These are phyloP conservation scores for Peromyscus attwateri DNA, from an alignment of 2,797 vertebrate genomes.

Conservation along the genomic window DNA sequence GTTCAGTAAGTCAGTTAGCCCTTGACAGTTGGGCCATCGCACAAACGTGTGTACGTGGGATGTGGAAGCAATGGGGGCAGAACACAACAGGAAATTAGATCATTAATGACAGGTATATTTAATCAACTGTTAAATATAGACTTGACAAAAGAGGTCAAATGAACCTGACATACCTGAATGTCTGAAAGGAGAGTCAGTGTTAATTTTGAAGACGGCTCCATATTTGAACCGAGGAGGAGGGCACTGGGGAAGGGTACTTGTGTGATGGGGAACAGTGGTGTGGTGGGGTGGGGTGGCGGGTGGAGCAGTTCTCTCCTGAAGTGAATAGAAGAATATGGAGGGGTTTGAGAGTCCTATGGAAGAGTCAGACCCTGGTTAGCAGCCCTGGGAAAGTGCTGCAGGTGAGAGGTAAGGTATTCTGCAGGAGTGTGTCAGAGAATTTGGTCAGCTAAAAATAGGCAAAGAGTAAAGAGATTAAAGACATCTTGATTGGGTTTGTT, in stretches of 20 bases:
- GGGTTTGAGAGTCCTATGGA: background rate
- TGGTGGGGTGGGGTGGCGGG: background rate
- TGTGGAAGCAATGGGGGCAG: background rate
- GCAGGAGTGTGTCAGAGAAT: conserved; percentile 41
- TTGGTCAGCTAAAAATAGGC: conserved; percentile 22
- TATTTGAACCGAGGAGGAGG: conserved; percentile 3
- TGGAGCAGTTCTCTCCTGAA: background rate
- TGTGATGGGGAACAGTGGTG: conserved; percentile 11
- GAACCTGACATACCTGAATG: background rate
- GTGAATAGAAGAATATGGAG: background rate
- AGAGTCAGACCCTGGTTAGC: conserved; percentile 33
- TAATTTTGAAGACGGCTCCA: conserved; percentile 19
- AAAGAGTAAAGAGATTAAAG: conserved; percentile 45
- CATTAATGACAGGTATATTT: background rate
- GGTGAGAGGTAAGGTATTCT: background rate
- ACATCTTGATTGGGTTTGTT: conserved; percentile 45
- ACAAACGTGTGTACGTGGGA: background rate
- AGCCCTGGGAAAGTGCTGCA: conserved; percentile 13
- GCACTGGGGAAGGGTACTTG: background rate
- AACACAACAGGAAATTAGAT: conserved; percentile 34
- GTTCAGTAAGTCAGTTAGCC: conserved; percentile 8
- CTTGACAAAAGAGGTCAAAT: background rate
- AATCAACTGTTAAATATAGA: conserved; percentile 51
- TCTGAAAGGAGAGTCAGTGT: conserved; percentile 47
- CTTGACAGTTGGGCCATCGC: conserved; percentile 28